These are phyloP conservation scores for Philantomba maxwellii DNA, from an alignment of 2,113 vertebrate species.

Conservation along the genomic window DNA sequence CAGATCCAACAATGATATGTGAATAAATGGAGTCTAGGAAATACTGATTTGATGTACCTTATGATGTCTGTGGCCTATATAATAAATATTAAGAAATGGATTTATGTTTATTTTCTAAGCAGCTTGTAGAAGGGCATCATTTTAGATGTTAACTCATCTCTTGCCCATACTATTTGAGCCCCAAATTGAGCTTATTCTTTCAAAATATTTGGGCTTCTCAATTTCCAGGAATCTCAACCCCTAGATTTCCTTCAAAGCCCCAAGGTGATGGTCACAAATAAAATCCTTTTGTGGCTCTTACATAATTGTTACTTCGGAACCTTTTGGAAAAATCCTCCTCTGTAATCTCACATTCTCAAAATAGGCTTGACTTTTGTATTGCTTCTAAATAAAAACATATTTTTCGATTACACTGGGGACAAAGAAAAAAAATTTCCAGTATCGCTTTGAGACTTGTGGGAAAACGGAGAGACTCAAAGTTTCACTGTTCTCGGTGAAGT, in stretches of 20 bases:
- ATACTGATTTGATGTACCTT: not conserved
- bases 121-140: not conserved
- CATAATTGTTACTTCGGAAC: not conserved
- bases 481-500: conserved; percentile 24
- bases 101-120: not conserved
- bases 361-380: conserved; percentile 50
- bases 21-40: not conserved
- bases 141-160: not conserved
- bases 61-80: not conserved
- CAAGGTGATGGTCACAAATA: not conserved
- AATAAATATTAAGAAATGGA: not conserved
- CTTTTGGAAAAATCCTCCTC: conserved; percentile 23
- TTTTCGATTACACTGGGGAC: conserved; percentile 43
- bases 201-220: not conserved
- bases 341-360: conserved; percentile 57
- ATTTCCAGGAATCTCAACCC: conserved; percentile 29
- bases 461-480: conserved; percentile 44
- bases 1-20: not conserved
- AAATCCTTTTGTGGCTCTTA: not conserved
- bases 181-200: conserved; percentile 41
- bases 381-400: conserved; percentile 55
- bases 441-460: conserved; percentile 59
- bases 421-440: conserved; percentile 59
- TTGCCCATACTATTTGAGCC: not conserved
- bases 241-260: not conserved